phyloP scores from a whole-genome alignment of 2,797 vertebrate genomes.

The Thunnus albacares region DNA sequence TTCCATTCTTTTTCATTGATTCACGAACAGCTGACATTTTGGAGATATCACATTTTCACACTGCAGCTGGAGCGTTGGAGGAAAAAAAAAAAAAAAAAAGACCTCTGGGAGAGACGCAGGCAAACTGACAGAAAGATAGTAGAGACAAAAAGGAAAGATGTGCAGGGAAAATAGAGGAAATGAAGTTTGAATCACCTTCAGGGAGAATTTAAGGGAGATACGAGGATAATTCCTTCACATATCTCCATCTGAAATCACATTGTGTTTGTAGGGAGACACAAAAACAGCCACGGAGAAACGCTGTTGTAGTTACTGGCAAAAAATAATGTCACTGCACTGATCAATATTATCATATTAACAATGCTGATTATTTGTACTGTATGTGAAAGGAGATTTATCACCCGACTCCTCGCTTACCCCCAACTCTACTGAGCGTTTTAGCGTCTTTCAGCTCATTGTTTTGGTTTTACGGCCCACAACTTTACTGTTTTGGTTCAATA shows the following conservation, averaged over 20 bases:
- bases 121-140: conserved; percentile 23
- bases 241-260: not conserved
- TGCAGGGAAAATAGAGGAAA: not conserved
- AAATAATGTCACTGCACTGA: too few species aligned
- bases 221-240: conserved; percentile 24
- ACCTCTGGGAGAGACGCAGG: conserved; percentile 36
- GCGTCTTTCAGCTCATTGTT: too few species aligned
- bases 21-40: conserved; percentile 54
- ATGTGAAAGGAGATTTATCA: too few species aligned
- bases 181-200: conserved; percentile 32
- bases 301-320: too few species aligned
- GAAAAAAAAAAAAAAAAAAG: not conserved
- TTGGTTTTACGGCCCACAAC: too few species aligned
- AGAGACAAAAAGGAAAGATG: conserved; percentile 19
- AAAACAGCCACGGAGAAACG: too few species aligned
- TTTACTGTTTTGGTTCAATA: too few species aligned
- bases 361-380: too few species aligned
- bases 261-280: not conserved
- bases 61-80: conserved; percentile 17
- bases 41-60: conserved; percentile 28
- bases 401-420: too few species aligned
- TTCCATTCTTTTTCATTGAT: conserved; percentile 33
- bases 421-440: too few species aligned
- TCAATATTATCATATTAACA: too few species aligned
- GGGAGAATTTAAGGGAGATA: conserved; percentile 38